Percentiles rank a stretch among this genome's conserved stretches.
Evolutionary conservation across 2,113 vertebrate species (phyloP).

Genomic region (Siniperca chuatsi): DNA sequence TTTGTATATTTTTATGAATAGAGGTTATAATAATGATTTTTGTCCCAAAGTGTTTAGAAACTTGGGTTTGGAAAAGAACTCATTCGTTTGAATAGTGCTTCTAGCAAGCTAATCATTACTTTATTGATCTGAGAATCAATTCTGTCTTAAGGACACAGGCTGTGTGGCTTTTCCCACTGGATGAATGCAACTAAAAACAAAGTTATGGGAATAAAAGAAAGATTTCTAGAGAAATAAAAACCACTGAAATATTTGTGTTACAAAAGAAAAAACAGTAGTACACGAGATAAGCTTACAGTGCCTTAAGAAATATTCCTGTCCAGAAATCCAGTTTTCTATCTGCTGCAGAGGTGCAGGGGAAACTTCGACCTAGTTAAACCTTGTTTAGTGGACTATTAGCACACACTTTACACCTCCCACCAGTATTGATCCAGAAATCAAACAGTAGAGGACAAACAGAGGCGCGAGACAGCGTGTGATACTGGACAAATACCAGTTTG

Average conservation of each 20-base stretch:
- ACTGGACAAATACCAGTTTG: not conserved
- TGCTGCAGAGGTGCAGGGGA: not conserved
- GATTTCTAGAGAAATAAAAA: not conserved
- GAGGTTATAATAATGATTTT: not conserved
- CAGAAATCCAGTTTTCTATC: not conserved
- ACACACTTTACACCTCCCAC: not conserved
- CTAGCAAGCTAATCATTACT: not conserved
- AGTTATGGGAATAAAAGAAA: not conserved
- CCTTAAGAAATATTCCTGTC: not conserved
- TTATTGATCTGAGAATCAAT: conserved; percentile 1
- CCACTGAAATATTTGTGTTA: not conserved
- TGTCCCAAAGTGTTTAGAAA: not conserved
- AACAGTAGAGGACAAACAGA: conserved; percentile 4
- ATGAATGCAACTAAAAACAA: not conserved
- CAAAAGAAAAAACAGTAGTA: not conserved
- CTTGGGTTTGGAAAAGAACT: not conserved
- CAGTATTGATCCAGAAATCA: conserved; percentile 9
- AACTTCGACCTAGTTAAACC: not conserved
- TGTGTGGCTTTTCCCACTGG: not conserved
- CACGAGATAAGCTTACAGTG: too few species aligned
- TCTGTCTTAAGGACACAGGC: not conserved
- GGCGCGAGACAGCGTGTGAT: not conserved
- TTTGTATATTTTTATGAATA: not conserved
- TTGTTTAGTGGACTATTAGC: not conserved
- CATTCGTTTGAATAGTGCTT: not conserved